phyloP scores from a whole-genome alignment of 2,888 invertebrate genomes.

The Nephrotoma flavescens region DNA sequence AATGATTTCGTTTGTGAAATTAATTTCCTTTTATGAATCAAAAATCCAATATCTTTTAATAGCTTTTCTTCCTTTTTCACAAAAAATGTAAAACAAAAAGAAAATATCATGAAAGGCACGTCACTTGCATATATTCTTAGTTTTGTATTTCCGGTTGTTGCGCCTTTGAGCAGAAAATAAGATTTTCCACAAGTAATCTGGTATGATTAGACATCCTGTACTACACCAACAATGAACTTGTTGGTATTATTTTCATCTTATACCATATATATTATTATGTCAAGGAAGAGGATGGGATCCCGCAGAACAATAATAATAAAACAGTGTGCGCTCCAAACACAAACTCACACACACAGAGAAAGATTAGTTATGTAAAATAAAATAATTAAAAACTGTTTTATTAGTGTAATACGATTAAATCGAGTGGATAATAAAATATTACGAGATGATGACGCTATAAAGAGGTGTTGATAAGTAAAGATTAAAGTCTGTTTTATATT shows the following conservation, averaged over 20 bases:
- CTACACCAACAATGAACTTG: neutral
- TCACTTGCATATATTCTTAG: neutral
- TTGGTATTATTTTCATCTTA: neutral
- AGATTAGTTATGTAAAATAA: neutral
- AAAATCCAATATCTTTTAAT: neutral
- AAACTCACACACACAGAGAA: neutral
- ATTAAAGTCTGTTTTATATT: neutral
- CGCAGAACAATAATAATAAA: neutral
- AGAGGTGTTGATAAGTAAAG: neutral
- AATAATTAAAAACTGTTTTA: neutral
- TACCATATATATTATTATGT: neutral
- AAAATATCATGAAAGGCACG: neutral
- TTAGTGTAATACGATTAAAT: neutral
- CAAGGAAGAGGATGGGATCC: neutral
- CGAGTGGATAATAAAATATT: neutral
- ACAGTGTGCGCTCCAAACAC: neutral
- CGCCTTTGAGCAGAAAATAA: neutral
- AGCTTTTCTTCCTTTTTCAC: neutral
- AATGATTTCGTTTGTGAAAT: neutral
- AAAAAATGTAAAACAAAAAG: neutral
- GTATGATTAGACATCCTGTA: neutral
- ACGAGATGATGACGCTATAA: neutral
- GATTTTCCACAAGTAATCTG: neutral
- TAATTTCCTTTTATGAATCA: neutral
- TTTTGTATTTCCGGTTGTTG: neutral